Conservation (phyloP, 2,113 vertebrate species). For the Lepidothrix coronata region DNA sequence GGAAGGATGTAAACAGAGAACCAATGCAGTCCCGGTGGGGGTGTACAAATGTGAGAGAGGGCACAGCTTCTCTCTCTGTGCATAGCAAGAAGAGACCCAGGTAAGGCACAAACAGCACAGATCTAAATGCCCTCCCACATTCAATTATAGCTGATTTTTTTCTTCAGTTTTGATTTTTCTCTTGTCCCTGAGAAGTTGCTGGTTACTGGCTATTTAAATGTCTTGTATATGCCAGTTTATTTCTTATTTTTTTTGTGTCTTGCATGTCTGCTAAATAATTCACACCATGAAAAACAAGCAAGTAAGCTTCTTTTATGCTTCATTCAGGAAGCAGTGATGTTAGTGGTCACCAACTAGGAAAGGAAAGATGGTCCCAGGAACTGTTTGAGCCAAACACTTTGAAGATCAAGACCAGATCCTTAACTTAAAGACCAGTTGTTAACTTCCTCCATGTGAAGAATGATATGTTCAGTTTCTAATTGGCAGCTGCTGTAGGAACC, state of each 20-base stretch:
- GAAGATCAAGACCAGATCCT: conserved; percentile 27
- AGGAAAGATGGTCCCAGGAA: background rate
- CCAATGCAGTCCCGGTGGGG: background rate
- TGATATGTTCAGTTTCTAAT: background rate
- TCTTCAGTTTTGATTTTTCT: background rate
- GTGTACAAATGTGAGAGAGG: background rate
- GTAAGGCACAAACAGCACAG: background rate
- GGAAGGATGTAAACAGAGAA: conserved; percentile 11
- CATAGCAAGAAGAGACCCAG: background rate
- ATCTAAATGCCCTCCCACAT: background rate
- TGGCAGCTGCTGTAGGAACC: background rate
- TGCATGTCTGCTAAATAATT: background rate
- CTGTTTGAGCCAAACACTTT: background rate
- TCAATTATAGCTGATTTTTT: background rate
- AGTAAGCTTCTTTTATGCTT: background rate
- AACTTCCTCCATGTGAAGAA: conserved; percentile 26
- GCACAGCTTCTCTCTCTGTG: background rate
- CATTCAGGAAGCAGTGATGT: background rate
- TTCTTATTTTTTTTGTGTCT: background rate
- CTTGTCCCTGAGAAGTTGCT: background rate
- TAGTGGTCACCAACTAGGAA: background rate
- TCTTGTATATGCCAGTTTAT: background rate
- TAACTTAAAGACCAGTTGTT: conserved; percentile 30
- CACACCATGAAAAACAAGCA: background rate
- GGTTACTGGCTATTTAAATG: background rate